Base-by-base conservation (phyloP, 2,113 vertebrate genomes). In the Lycocorax pyrrhopterus region DNA sequence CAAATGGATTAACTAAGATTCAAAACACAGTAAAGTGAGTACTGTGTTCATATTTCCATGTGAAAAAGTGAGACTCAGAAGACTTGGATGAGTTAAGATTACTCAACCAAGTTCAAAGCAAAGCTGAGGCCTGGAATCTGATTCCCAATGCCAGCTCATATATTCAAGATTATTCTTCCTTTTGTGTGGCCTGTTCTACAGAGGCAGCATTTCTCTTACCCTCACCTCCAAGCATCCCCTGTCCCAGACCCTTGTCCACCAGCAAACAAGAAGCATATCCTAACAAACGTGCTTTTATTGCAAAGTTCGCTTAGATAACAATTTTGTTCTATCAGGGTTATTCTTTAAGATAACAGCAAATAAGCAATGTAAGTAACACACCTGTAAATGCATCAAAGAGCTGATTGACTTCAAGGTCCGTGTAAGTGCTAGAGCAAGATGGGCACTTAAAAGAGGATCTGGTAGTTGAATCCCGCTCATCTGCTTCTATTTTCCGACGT, bases 391-490 rank as follows among this genome's bases (percentile, higher is more conserved):
- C 67, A 74, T 98, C 97, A 69, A 98, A 98, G 73, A 98, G 94
- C 53, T 96, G 97, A 76, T 97, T 97, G 53, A 94, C 97, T 62
- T 98, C 96, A 60, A 98, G 89, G 79, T 98, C 97, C 0, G 96
- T 97, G 89, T 97, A 98, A 4, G 78, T 93, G 81, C 91, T 98
- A 63, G 67, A 94, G 66, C 97, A 98, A 27, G 94, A 94, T 0
- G 96, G 96, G 37, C 97, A 98, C 59, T 93, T 97, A n/a, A 98
- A 98, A 30, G 97, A 98, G 33, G 89, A 84, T 58, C 97, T 97
- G 32, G 87, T 97, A 10, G 81, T 94, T 26, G 96, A 97, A 84
- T 97, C 87, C 46, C 87, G 46, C 74, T 97, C 97, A 29, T 97
- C 96, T 0, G 90, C 95, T 73, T 97, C 97, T 78, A 98, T 98